Conservation (phyloP, 2,797 vertebrate genomes). For the Mormyrus proboscirostris region DNA sequence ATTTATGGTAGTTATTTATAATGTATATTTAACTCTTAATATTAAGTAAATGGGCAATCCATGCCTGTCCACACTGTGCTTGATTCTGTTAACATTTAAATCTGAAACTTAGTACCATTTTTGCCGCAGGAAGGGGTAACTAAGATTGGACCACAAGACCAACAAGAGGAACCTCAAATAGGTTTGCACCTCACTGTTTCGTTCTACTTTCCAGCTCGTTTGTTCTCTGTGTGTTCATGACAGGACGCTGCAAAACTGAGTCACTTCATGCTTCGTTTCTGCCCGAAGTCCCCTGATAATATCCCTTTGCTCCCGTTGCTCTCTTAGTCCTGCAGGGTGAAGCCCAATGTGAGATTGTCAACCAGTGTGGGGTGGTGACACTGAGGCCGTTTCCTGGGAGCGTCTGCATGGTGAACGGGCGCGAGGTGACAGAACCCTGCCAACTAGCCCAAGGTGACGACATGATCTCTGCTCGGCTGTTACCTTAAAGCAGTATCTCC, state of each 20-base stretch:
- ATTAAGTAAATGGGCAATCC: constrained; percentile 37
- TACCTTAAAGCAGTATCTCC: background rate
- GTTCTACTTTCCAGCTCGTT: background rate
- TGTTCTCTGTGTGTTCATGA: background rate
- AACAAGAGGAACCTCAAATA: constrained; percentile 78
- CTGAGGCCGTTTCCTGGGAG: constrained; percentile 68
- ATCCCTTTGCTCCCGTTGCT: constrained; percentile 29
- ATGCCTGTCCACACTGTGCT: background rate
- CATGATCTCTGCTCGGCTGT: constrained; percentile 11
- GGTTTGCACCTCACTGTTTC: constrained; percentile 51
- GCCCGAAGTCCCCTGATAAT: constrained; percentile 17
- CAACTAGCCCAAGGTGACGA: constrained; percentile 84
- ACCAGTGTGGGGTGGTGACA: constrained; percentile 73
- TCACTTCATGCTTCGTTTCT: background rate
- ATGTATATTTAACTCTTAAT: constrained; percentile 38
- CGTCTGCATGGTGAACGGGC: constrained; percentile 75
- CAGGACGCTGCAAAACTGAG: background rate
- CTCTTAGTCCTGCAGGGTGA: constrained; percentile 73
- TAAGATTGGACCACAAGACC: constrained; percentile 76
- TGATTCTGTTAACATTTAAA: background rate
- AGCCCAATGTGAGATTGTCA: constrained; percentile 80
- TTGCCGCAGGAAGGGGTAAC: constrained; percentile 82
- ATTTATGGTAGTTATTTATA: constrained; percentile 41
- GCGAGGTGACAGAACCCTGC: constrained; percentile 70
- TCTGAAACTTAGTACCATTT: constrained; percentile 18